Evolutionary conservation across 2,113 vertebrate species (phyloP).

Genomic region (Picathartes gymnocephalus): DNA sequence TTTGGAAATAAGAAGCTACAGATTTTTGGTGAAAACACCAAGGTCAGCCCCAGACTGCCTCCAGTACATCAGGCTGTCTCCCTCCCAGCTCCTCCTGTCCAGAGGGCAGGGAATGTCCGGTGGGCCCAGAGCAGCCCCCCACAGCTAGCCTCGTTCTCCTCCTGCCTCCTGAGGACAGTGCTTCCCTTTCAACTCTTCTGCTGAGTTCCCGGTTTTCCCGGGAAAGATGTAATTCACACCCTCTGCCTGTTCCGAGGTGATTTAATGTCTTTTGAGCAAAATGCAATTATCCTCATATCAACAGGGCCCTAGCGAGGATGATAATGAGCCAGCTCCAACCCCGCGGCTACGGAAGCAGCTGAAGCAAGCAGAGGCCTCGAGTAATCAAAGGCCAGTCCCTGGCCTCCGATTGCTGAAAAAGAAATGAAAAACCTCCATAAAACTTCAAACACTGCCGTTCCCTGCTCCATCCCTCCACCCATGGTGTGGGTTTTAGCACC

Average conservation of each 20-base stretch:
- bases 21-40: neutral
- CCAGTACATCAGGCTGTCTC: neutral
- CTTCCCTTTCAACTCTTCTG: neutral
- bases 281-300: slow-evolving; percentile 61
- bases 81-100: rapidly evolving
- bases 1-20: neutral
- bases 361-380: neutral
- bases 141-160: neutral
- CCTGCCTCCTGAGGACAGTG: neutral
- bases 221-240: slow-evolving; percentile 33
- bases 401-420: neutral
- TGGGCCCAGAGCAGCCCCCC: neutral
- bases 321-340: slow-evolving; percentile 12
- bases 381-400: slow-evolving; percentile 23
- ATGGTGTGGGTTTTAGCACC: neutral
- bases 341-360: neutral
- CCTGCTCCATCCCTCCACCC: neutral
- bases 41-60: neutral
- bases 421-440: neutral
- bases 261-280: slow-evolving; percentile 53
- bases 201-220: neutral
- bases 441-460: neutral
- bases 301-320: slow-evolving; percentile 16
- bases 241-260: neutral
- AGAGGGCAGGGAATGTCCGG: neutral